Base-by-base conservation (phyloP, 2,888 invertebrate genomes). In the Frankliniella intonsa region DNA sequence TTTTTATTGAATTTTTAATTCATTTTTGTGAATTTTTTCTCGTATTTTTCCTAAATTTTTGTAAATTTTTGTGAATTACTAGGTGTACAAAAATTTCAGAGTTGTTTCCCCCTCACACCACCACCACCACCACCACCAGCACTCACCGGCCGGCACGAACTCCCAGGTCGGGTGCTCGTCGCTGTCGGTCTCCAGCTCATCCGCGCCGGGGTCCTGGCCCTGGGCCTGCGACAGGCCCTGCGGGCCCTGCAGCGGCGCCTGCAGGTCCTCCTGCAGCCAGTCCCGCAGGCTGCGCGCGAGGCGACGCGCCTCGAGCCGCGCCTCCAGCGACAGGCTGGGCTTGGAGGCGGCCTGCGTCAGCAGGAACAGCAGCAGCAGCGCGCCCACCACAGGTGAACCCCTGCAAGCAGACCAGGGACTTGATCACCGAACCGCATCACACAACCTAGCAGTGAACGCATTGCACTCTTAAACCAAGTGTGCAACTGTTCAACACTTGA, bases 351-450 rank as follows among this genome's bases (percentile, higher is more conserved):
- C 69, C 22, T 22, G 69, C 69, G 69, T 22, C 22, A 76, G 69
- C 69, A 76, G 69, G 25, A 22, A 76, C 69, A 76, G 69, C 69
- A 76, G 69, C 62, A 62, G 17, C 69, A 76, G 69, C 22, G 69
- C 69, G 69, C 22, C 69, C 22, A 25, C 22, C 25, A 76, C 25
- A 22, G 69, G 69, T 12, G 22, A 12, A 12, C 69, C 25, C 69
- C 69, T 76, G 69, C 25, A 7, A 76, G 25, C 69, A 76, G 5
- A 2, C 11, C 3, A 17, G 55, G 55, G 55, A 55, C 8, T n/a
- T n/a, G n/a, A n/a, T n/a, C n/a, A n/a, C n/a, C 65, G 19, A 19
- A 19, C 10, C 12, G 7, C 55, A 55, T 62, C 62, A 62, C 62
- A 62, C 17, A 12, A 51, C 51, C 51, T 11, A 51, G 9, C 51